phyloP scores from a whole-genome alignment of 2,888 invertebrate genomes.

The Acanthosepion pharaonis region DNA sequence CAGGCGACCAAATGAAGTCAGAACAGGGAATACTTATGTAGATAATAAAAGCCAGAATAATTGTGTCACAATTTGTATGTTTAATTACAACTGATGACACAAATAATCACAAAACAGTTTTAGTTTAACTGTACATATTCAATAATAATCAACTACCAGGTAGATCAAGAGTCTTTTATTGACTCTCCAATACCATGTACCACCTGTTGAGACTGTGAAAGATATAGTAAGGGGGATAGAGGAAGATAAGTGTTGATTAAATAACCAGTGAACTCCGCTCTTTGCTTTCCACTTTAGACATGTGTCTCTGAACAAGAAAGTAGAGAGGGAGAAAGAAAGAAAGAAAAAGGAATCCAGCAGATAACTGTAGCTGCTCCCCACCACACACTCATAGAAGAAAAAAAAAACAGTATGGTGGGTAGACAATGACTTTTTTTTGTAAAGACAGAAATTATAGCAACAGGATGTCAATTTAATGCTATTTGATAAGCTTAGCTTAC shows the following conservation, averaged over 20 bases:
- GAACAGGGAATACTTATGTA: background rate
- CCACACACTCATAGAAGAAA: background rate
- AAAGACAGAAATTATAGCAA: background rate
- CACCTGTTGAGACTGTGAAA: background rate
- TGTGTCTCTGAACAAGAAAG: background rate
- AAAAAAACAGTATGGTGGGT: background rate
- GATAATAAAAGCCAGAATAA: constrained; percentile 14
- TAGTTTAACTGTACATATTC: background rate
- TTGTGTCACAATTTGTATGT: background rate
- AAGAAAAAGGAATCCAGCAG: background rate
- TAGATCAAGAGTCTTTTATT: background rate
- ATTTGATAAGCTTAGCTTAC: background rate
- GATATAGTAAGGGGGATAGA: background rate
- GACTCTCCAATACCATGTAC: background rate
- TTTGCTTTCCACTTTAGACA: background rate
- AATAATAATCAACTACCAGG: background rate
- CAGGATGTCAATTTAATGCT: background rate
- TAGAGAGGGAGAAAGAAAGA: background rate
- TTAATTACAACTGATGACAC: background rate
- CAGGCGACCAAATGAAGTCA: background rate
- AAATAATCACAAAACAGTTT: background rate
- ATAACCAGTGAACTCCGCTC: background rate
- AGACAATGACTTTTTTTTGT: background rate
- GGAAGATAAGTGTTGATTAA: background rate
- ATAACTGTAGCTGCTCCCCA: too few species aligned